phyloP scores from a whole-genome alignment of 2,797 vertebrate species.

The Xenopus petersii region DNA sequence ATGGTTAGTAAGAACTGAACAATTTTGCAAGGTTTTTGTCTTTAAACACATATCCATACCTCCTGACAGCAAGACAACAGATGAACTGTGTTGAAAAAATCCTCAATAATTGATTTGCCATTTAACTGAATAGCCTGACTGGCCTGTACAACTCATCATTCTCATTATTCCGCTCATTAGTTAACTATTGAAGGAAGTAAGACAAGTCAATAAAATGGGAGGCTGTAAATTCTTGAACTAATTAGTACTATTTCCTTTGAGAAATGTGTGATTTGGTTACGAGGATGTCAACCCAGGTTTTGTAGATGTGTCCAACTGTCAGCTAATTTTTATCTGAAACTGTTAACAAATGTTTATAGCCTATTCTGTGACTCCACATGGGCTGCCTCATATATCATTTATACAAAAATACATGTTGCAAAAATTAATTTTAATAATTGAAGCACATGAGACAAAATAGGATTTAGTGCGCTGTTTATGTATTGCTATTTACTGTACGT shows the following conservation, averaged over 20 bases:
- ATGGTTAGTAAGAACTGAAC: too few species aligned
- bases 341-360: too few species aligned
- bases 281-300: conserved; percentile 72
- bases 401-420: too few species aligned
- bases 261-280: conserved; percentile 99
- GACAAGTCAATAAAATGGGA: conserved; percentile 99
- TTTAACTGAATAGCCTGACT: conserved; percentile 99
- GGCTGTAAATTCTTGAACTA: conserved; percentile 99
- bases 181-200: conserved; percentile 99
- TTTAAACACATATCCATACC: neutral
- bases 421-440: too few species aligned
- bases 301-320: neutral
- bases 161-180: conserved; percentile 99
- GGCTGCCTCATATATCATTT: too few species aligned
- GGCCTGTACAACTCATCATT: conserved; percentile 99
- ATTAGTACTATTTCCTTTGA: conserved; percentile 98
- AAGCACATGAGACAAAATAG: too few species aligned
- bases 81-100: conserved; percentile 78
- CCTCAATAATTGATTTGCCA: conserved; percentile 99
- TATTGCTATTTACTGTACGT: too few species aligned
- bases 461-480: too few species aligned
- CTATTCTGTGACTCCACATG: too few species aligned
- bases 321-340: too few species aligned
- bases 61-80: conserved; percentile 38
- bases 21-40: neutral